Conservation (phyloP, 1,140 invertebrate species). For the Palaemon carinicauda region DNA sequence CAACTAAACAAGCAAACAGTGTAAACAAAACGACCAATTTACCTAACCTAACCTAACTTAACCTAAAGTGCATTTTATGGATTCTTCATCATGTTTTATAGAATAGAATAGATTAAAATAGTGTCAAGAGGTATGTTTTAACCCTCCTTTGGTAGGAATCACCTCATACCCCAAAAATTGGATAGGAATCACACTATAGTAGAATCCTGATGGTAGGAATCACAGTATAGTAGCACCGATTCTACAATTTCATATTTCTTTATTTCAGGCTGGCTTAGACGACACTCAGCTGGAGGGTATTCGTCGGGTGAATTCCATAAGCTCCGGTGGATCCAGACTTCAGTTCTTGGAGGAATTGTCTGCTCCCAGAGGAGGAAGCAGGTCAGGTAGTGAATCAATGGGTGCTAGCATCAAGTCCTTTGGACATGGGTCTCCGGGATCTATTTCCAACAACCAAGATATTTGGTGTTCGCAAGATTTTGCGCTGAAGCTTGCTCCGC, state of each 20-base stretch:
- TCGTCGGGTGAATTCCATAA: slow-evolving; percentile 12
- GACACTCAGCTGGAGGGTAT: slow-evolving; percentile 43
- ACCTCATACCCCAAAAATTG: no score
- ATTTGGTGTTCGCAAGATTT: slow-evolving; percentile 42
- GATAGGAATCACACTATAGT: no score
- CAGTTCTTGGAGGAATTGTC: slow-evolving; percentile 36
- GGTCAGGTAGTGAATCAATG: not conserved
- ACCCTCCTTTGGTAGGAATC: no score
- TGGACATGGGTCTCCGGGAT: not conserved
- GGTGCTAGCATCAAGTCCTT: not conserved
- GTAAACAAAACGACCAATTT: no score
- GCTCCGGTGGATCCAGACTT: slow-evolving; percentile 29
- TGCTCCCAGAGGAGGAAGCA: not conserved
- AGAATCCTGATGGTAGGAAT: not conserved
- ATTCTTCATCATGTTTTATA: no score
- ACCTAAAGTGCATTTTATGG: no score
- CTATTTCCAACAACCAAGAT: not conserved
- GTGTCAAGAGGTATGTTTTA: no score
- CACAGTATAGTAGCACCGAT: not conserved
- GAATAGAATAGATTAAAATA: no score
- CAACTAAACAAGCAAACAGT: no score
- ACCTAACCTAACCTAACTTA: no score
- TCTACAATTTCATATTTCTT: not conserved
- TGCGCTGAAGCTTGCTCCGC: slow-evolving; percentile 36
- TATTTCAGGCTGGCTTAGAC: slow-evolving; percentile 9